Evolutionary conservation across 2,888 invertebrate genomes (phyloP), one percentile per base, ranked within the genome.

Genomic region (Zele albiditarsus): DNA sequence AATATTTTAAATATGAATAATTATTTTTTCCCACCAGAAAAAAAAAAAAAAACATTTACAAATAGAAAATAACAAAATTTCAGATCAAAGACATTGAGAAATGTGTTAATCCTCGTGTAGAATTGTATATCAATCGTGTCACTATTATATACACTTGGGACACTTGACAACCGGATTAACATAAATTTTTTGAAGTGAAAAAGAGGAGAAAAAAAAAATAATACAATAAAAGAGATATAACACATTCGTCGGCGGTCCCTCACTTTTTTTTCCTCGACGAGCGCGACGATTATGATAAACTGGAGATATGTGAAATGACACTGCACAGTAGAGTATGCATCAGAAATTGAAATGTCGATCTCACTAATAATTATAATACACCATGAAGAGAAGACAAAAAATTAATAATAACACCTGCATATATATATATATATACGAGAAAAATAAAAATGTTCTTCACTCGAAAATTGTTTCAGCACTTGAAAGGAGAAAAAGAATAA

Each of bases 41-140:
- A 0, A 46, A 46, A 6, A 53, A 20, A 20, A 53, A 53, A 53
- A 20, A 20, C 8, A 53, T 1, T 10, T 6, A 20, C 6, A 23
- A 53, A 53, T 20, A 20, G 8, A 53, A 53, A 20, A 53, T 27
- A 27, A 28, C 14, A 33, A 63, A 38, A 63, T 31, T 63, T n/a
- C 23, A 33, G 63, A 33, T 63, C 20, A 33, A 38, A 31, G 33
- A 63, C 33, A 63, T 31, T 20, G 31, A 63, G 63, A 63, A n/a
- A 63, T 63, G 33, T 63, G 16, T 63, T 63, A 63, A 63, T 69
- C 68, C 57, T 57, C 53, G n/a, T 63, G 31, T 28, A 63, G 38
- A 33, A 63, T 63, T 63, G 63, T 63, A 53, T 53, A 63, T 63
- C 63, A 63, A 63, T 63, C 63, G 33, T 63, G 53, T 53, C 20